These are phyloP conservation scores for Poecilia velifera DNA, from an alignment of 2,797 vertebrate genomes.

Conservation along the genomic window DNA sequence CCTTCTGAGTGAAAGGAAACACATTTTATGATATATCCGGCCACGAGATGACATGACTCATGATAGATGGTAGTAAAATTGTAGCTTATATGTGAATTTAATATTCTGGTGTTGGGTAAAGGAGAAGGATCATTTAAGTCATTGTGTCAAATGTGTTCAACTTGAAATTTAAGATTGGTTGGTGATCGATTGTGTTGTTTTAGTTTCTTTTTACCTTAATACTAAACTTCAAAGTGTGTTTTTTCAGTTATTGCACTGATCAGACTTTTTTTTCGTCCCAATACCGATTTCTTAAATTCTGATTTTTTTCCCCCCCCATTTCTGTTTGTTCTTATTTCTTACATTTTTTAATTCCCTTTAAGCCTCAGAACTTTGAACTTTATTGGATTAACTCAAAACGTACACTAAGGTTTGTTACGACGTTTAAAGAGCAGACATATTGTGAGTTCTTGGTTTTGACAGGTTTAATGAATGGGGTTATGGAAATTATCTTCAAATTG, in stretches of 20 bases:
- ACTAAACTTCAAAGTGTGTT: neutral
- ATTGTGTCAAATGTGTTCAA: neutral
- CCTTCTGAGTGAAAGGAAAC: neutral
- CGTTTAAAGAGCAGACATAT: neutral
- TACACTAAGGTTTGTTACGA: neutral
- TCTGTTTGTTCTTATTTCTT: neutral
- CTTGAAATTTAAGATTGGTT: neutral
- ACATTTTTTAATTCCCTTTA: neutral
- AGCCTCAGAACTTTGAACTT: neutral
- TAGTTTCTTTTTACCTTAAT: neutral
- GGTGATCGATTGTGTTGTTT: neutral
- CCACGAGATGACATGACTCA: neutral
- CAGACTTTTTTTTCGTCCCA: neutral
- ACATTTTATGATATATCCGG: neutral
- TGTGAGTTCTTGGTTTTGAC: neutral
- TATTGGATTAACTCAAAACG: neutral
- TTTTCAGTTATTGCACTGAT: neutral
- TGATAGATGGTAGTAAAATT: neutral
- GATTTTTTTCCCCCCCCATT: neutral
- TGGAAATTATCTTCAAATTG: neutral
- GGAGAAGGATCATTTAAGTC: neutral
- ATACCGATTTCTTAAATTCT: neutral
- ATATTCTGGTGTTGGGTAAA: conserved; percentile 9
- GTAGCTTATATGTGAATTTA: conserved; percentile 6
- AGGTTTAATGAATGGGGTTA: neutral